A percentile compares a stretch with the other conserved stretches of the same genome.
phyloP scores from a whole-genome alignment of 2,888 invertebrate genomes.

The Cybosia mesomella region DNA sequence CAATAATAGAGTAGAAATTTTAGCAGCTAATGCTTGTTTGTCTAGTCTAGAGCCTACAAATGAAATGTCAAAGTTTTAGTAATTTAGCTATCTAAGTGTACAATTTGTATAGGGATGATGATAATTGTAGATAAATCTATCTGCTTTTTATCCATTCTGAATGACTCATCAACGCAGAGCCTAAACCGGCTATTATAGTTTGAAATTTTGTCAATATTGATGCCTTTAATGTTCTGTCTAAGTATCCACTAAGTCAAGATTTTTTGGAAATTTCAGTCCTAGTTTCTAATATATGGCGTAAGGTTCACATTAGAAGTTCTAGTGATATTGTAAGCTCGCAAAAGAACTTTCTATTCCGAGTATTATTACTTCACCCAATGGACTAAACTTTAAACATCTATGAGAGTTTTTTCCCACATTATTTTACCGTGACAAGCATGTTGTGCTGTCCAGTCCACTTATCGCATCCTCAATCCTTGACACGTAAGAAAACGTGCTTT shows the following conservation, averaged over 20 bases:
- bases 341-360: background rate
- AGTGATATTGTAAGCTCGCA: background rate
- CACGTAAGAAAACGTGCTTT: conserved; percentile 62
- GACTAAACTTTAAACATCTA: background rate
- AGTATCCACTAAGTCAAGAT: too few relatives aligned
- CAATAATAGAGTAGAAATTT: background rate
- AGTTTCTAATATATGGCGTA: too few relatives aligned
- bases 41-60: background rate
- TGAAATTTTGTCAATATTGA: background rate
- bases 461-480: conserved; percentile 55
- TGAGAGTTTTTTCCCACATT: conserved; percentile 17
- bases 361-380: background rate
- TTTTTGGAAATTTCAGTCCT: background rate
- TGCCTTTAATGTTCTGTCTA: background rate
- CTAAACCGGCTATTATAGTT: too few relatives aligned
- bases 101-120: background rate
- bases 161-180: background rate
- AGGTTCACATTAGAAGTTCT: background rate
- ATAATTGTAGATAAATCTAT: background rate
- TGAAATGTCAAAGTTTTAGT: background rate
- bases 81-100: too few relatives aligned
- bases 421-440: conserved; percentile 29
- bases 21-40: background rate
- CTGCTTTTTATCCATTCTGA: background rate
- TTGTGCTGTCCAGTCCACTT: conserved; percentile 40